Percentiles rank a stretch among this genome's conserved stretches.
Evolutionary conservation across 2,113 vertebrate species (phyloP).

Genomic region (Speoplatyrhinus poulsoni): DNA sequence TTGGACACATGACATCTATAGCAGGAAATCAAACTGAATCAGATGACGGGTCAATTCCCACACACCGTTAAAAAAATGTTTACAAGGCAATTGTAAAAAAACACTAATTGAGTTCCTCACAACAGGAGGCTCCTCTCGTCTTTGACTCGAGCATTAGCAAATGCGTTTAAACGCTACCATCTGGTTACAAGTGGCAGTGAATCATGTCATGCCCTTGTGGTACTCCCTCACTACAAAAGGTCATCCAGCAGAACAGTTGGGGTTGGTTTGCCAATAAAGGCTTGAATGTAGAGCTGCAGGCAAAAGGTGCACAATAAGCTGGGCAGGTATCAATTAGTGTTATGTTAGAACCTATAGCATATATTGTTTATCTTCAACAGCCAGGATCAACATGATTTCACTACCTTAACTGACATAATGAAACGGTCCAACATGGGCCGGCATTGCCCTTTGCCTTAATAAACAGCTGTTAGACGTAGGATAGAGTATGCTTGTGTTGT

Average conservation of each 20-base stretch:
- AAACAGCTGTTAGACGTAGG: background rate
- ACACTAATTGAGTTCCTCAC: conserved; percentile 49
- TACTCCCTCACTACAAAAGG: conserved; percentile 37
- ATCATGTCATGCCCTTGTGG: conserved; percentile 11
- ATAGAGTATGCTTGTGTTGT: conserved; percentile 31
- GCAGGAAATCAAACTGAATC: no score
- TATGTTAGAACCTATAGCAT: background rate
- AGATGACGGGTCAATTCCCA: background rate
- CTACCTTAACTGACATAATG: background rate
- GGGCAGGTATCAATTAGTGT: background rate
- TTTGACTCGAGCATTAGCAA: conserved; percentile 21
- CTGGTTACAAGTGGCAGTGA: conserved; percentile 4
- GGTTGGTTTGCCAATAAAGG: background rate
- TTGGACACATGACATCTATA: no score
- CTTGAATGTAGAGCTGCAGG: background rate
- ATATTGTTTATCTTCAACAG: background rate
- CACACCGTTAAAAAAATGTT: conserved; percentile 20
- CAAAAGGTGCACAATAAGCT: background rate
- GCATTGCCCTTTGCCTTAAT: background rate
- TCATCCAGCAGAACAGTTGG: conserved; percentile 19
- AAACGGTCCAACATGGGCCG: background rate
- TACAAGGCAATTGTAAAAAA: conserved; percentile 20
- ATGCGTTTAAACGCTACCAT: conserved; percentile 19
- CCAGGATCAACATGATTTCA: background rate
- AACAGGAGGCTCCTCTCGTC: conserved; percentile 14